phyloP scores from a whole-genome alignment of 2,797 vertebrate genomes.

The Cryptoprocta ferox region DNA sequence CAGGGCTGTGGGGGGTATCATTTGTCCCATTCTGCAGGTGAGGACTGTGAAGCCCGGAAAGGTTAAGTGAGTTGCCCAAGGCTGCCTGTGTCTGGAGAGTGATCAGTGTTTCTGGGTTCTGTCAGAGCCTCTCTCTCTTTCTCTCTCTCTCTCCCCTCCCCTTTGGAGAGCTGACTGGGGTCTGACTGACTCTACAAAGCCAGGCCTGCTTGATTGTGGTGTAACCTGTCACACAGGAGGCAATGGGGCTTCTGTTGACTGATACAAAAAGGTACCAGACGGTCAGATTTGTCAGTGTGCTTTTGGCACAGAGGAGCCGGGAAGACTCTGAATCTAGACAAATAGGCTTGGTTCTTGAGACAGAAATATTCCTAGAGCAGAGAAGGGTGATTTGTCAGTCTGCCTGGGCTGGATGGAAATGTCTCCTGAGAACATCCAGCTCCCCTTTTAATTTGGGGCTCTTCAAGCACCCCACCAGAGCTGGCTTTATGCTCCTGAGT shows the following conservation, averaged over 20 bases:
- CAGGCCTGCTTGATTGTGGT: neutral
- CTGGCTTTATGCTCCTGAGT: neutral
- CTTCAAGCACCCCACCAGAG: neutral
- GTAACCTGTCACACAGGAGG: neutral
- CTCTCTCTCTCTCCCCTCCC: neutral
- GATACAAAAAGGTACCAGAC: neutral
- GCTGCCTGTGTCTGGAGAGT: neutral
- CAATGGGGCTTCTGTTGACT: neutral
- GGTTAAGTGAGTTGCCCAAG: neutral
- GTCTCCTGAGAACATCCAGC: neutral
- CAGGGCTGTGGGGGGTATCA: fast-evolving
- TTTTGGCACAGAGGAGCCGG: neutral
- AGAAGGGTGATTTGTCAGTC: constrained; percentile 53
- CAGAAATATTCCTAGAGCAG: constrained; percentile 52
- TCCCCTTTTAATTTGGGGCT: neutral
- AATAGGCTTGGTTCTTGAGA: constrained; percentile 19
- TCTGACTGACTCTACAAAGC: constrained; percentile 1
- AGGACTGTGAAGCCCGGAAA: neutral
- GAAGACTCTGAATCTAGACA: neutral
- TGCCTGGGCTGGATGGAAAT: neutral
- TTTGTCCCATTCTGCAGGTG: no score
- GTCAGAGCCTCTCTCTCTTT: neutral
- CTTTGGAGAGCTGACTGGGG: neutral
- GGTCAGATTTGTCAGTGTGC: constrained; percentile 22
- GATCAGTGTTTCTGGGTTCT: neutral